A percentile compares a stretch with the other conserved stretches of the same genome.
Conservation (phyloP, 92 coral and sea anemone genomes). For the Diadumene lineata region DNA sequence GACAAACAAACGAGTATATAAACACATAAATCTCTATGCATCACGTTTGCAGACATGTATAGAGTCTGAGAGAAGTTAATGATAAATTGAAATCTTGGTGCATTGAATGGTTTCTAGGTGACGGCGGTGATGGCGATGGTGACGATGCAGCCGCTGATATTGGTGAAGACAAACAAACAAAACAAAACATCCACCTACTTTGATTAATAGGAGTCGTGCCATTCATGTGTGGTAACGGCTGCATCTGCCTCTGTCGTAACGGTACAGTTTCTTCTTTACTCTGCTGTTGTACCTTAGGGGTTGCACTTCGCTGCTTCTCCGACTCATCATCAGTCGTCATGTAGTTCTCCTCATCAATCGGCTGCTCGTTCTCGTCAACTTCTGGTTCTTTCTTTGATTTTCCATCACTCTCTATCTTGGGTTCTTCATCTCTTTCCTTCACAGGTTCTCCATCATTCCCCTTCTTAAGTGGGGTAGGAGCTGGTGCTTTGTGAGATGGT, state of each 20-base stretch:
- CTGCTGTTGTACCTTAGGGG: not conserved
- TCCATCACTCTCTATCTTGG: too few relatives aligned
- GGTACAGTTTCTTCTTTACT: conserved; percentile 4
- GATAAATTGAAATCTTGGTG: too few relatives aligned
- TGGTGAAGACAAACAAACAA: not conserved
- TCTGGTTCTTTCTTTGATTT: conserved; percentile 3
- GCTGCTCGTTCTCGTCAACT: conserved; percentile 9
- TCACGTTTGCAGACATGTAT: too few relatives aligned
- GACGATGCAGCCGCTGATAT: too few relatives aligned
- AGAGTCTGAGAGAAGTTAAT: too few relatives aligned
- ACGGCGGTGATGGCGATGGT: too few relatives aligned
- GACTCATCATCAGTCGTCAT: conserved; percentile 15
- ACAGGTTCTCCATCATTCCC: too few relatives aligned
- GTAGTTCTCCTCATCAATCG: conserved; percentile 26
- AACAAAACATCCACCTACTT: not conserved
- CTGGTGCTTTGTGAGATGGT: not conserved
- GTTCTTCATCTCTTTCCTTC: too few relatives aligned
- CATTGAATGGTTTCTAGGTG: too few relatives aligned
- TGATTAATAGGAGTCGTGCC: not conserved
- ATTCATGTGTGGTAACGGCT: conserved; percentile 54
- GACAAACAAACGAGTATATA: not conserved
- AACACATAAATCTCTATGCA: too few relatives aligned
- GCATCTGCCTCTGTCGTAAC: conserved; percentile 40
- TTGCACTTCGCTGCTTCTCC: conserved; percentile 14
- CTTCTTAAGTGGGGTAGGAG: too few relatives aligned